These are phyloP conservation scores for Volucella bombylans DNA, from an alignment of 2,888 invertebrate genomes.

Conservation along the genomic window DNA sequence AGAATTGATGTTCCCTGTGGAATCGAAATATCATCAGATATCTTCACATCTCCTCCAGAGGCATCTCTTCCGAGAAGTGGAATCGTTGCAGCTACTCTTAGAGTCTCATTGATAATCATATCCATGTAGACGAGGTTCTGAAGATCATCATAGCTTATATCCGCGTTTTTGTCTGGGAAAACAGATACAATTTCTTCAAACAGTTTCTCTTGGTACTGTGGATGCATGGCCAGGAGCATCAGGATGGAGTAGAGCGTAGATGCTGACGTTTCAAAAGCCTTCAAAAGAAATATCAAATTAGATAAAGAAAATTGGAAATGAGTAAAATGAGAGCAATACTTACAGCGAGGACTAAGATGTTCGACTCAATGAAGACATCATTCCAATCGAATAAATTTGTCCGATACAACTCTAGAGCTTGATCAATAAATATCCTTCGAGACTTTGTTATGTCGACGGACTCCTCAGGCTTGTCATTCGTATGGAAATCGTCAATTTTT, in stretches of 20 bases:
- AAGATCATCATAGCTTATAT: conserved; percentile 65
- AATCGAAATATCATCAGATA: conserved; percentile 53
- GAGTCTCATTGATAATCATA: conserved; percentile 76
- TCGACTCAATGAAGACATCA: conserved; percentile 75
- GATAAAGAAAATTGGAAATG: background rate
- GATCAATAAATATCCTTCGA: conserved; percentile 74
- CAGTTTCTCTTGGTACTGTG: conserved; percentile 75
- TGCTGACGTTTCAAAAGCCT: conserved; percentile 77
- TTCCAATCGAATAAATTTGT: conserved; percentile 72
- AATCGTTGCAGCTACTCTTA: conserved; percentile 76
- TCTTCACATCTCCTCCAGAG: conserved; percentile 56
- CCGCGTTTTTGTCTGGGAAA: conserved; percentile 50
- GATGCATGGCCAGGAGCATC: conserved; percentile 76
- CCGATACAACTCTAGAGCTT: conserved; percentile 74
- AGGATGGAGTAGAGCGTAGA: conserved; percentile 74
- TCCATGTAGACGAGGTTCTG: conserved; percentile 75
- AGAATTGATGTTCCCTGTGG: conserved; percentile 75
- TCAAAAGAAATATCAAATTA: background rate
- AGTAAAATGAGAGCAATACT: conserved; percentile 26
- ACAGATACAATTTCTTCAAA: conserved; percentile 74
- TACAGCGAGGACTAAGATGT: conserved; percentile 75
- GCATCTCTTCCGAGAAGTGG: conserved; percentile 75
- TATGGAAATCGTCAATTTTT: conserved; percentile 25
- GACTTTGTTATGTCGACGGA: conserved; percentile 59
- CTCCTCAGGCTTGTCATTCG: conserved; percentile 19